A percentile compares a stretch with the other conserved stretches of the same genome.
These are phyloP conservation scores for Araneus ventricosus DNA, from an alignment of 1,140 invertebrate species.

Conservation along the genomic window DNA sequence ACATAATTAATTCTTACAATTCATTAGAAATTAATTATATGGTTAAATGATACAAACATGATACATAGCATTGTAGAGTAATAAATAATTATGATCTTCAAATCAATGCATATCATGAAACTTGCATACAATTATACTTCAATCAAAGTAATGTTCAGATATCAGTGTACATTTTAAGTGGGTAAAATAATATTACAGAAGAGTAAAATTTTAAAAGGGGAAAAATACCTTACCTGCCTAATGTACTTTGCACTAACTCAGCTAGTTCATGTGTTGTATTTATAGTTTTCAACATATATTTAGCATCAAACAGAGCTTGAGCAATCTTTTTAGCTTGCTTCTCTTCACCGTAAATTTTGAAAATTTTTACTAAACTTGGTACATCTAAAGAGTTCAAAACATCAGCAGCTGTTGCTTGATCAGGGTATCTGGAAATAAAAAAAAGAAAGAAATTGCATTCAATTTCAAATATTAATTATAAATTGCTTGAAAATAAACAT, in stretches of 20 bases:
- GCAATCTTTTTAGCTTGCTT: constrained; percentile 92
- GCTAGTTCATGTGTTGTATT: constrained; percentile 91
- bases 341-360: constrained; percentile 95
- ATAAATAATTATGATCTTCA: too few species aligned
- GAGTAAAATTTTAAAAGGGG: too few species aligned
- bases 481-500: not conserved
- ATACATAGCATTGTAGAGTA: too few species aligned
- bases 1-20: too few species aligned
- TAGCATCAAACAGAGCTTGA: constrained; percentile 91
- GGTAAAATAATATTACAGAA: too few species aligned
- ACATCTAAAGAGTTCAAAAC: constrained; percentile 90
- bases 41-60: too few species aligned
- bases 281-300: constrained; percentile 89
- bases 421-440: constrained; percentile 79
- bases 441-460: not conserved
- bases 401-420: constrained; percentile 90
- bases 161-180: too few species aligned
- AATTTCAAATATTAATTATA: not conserved
- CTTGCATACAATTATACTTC: too few species aligned
- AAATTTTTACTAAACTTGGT: constrained; percentile 88
- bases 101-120: too few species aligned
- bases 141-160: too few species aligned
- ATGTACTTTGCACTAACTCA: constrained; percentile 83
- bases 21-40: too few species aligned
- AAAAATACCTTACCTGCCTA: constrained; percentile 51